Evolutionary conservation across 1,140 invertebrate genomes (phyloP), one percentile per base, ranked within the genome.

Genomic region (Tetramorium alpestre): DNA sequence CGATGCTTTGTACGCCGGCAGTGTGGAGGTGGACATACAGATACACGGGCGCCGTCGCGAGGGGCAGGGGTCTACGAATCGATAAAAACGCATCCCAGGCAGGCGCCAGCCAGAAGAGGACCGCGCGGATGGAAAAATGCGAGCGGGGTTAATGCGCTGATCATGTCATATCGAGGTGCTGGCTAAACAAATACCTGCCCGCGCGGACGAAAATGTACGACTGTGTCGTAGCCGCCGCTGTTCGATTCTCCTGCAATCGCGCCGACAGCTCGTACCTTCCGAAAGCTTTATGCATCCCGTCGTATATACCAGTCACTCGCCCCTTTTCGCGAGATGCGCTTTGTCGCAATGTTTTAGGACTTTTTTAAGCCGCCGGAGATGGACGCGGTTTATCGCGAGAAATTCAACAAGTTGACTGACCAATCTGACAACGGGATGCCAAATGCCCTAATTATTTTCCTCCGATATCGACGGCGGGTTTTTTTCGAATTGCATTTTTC

Each of bases 21-120:
- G 86, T 90, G 92, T 93, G 92, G 89, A 82, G 89, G 87, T 89
- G 89, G 87, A 92, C 88, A 91, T 92, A 91, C 89, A 93, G 86
- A 92, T 86, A 93, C 78, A 92, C 87, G 88, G 81, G 89, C 91
- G 91, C 92, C 93, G 85, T 89, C 91, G 90, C 92, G 93, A 88
- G 90, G 89, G 92, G 92, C 93, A 92, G 93, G 94, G 93, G 93
- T 94, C 93, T 94, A 94, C 94, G 94, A 95, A 95, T 95, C 95
- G 95, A 95, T 95, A 95, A 95, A 95, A 95, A 95, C 94, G 95
- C 95, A 95, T 95, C 94, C 95, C 95, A 95, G 94, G 93, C 93
- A 95, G 94, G 94, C 94, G 94, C 94, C 93, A 93, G 94, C 92
- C 94, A 94, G 93, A 95, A 94, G 93, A 94, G 90, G 86, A 92